Percentiles rank a stretch among this genome's conserved stretches.
Evolutionary conservation across 2,113 vertebrate genomes (phyloP).

Genomic region (Tricholaema leucomelas): DNA sequence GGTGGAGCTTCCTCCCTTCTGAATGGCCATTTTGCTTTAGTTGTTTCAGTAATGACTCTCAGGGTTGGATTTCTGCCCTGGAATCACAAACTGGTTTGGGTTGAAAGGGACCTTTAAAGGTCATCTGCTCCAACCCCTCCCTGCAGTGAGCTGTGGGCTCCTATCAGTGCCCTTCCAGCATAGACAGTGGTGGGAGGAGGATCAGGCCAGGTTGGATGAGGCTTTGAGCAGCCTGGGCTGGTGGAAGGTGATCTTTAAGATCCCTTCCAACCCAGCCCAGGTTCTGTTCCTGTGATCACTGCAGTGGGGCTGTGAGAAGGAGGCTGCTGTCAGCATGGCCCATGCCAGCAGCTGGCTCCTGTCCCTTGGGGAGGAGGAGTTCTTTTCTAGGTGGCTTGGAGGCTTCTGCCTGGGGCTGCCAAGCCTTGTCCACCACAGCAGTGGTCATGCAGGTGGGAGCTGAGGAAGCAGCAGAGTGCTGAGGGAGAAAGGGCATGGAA

Average conservation of each 20-base stretch:
- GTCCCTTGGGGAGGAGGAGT: neutral
- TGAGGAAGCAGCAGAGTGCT: neutral
- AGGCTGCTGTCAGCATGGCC: fast-evolving
- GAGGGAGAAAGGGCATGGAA: neutral
- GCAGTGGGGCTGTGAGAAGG: neutral
- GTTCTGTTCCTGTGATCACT: neutral
- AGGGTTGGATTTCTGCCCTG: too few relatives aligned
- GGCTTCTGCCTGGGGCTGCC: neutral
- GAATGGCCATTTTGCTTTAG: too few relatives aligned
- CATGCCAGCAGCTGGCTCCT: fast-evolving
- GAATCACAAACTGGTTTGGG: too few relatives aligned
- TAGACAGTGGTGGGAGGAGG: fast-evolving
- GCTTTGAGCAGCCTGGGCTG: neutral
- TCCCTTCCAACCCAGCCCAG: neutral
- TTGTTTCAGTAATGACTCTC: too few relatives aligned
- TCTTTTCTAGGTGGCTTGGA: neutral
- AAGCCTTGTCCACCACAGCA: fast-evolving
- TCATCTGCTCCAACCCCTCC: neutral
- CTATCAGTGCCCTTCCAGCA: neutral
- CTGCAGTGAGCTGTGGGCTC: neutral
- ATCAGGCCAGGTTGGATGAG: neutral
- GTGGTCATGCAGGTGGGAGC: fast-evolving
- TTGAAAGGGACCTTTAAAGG: neutral
- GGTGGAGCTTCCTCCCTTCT: too few relatives aligned
- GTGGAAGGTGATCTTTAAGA: neutral